These are phyloP conservation scores for Synanceia verrucosa DNA, from an alignment of 2,797 vertebrate genomes.

Conservation along the genomic window DNA sequence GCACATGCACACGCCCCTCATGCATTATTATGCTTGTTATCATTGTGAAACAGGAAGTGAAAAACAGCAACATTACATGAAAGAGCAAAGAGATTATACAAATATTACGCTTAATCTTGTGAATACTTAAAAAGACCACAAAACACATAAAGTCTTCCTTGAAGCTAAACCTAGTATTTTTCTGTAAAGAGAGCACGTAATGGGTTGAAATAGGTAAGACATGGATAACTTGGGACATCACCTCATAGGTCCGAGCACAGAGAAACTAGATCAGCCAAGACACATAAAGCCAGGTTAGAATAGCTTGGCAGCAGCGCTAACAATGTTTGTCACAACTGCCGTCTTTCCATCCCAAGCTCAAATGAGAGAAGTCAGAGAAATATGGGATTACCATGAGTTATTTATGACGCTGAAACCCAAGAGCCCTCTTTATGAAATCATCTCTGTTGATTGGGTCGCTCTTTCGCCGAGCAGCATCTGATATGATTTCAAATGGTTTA, in stretches of 20 bases:
- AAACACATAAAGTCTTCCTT: slow-evolving; percentile 1
- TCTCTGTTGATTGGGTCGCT: slow-evolving; percentile 76
- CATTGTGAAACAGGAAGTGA: slow-evolving; percentile 16
- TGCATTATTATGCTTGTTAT: slow-evolving; percentile 50
- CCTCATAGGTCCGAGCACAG: slow-evolving; percentile 54
- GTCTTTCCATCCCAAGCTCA: slow-evolving; percentile 76
- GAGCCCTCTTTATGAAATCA: slow-evolving; percentile 82
- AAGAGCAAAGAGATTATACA: neutral
- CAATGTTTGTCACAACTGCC: slow-evolving; percentile 84
- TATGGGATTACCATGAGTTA: slow-evolving; percentile 86
- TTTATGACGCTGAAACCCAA: slow-evolving; percentile 86
- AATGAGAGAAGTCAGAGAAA: slow-evolving; percentile 85
- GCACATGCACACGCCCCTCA: slow-evolving; percentile 17
- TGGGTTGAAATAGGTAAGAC: slow-evolving; percentile 58
- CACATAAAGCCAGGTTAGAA: slow-evolving; percentile 72
- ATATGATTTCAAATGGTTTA: slow-evolving; percentile 81
- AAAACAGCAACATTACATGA: slow-evolving; percentile 34
- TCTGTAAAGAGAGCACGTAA: slow-evolving; percentile 4
- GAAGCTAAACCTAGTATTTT: neutral
- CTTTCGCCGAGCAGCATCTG: slow-evolving; percentile 66
- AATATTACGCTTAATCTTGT: slow-evolving; percentile 7
- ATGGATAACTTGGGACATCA: slow-evolving; percentile 65
- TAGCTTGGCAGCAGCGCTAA: slow-evolving; percentile 70
- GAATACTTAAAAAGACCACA: slow-evolving; percentile 1
- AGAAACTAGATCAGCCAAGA: slow-evolving; percentile 71